Evolutionary conservation across 2,888 invertebrate genomes (phyloP).

Genomic region (Drosophila robusta): DNA sequence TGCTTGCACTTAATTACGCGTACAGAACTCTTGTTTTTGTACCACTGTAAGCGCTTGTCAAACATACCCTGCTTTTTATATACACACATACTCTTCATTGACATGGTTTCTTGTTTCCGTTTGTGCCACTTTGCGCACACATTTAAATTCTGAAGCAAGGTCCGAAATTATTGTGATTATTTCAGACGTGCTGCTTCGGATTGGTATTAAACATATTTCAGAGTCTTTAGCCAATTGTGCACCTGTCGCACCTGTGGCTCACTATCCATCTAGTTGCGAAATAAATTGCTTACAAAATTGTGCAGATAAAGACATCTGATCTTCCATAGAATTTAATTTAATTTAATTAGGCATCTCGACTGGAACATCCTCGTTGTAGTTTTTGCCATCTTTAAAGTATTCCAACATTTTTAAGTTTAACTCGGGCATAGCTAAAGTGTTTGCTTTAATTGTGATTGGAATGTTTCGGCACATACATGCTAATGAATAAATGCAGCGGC

Average conservation of each 20-base stretch:
- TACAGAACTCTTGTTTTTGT: background rate
- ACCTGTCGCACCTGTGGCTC: conserved; percentile 60
- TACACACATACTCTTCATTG: background rate
- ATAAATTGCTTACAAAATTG: too few species aligned
- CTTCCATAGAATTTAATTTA: too few species aligned
- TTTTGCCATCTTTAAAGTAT: too few species aligned
- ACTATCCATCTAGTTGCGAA: background rate
- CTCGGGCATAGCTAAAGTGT: conserved; percentile 8
- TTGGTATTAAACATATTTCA: conserved; percentile 3
- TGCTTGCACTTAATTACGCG: background rate
- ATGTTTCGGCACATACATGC: conserved; percentile 54
- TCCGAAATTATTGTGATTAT: conserved; percentile 75
- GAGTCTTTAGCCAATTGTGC: conserved; percentile 30
- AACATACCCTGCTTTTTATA: too few species aligned
- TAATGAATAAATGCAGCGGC: conserved; percentile 60
- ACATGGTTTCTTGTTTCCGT: conserved; percentile 45
- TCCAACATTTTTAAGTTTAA: background rate
- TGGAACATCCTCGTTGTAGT: too few species aligned
- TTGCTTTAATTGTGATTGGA: conserved; percentile 31
- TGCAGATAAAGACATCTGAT: too few species aligned
- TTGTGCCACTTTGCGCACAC: conserved; percentile 61
- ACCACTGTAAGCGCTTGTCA: background rate
- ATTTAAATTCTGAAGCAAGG: conserved; percentile 61
- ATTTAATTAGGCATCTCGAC: too few species aligned
- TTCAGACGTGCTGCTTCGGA: conserved; percentile 47